Conservation (phyloP, 2,113 vertebrate species). For the Phaetusa simplex region DNA sequence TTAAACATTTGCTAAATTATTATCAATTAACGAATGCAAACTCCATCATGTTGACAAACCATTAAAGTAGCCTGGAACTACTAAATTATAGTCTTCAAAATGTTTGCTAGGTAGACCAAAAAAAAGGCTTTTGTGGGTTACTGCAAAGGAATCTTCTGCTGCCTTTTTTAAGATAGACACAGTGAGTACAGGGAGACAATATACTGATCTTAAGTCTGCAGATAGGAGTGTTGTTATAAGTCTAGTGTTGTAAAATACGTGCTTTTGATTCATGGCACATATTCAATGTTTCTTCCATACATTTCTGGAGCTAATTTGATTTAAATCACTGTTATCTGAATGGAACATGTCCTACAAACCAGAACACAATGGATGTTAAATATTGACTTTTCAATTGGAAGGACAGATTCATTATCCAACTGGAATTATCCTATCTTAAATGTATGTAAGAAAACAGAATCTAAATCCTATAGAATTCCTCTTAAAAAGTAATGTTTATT, state of each 20-base stretch:
- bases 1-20: background rate
- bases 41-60: background rate
- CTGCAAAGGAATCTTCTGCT: background rate
- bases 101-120: background rate
- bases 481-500: constrained; percentile 18
- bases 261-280: background rate
- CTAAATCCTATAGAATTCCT: background rate
- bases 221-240: background rate
- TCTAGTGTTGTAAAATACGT: background rate
- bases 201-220: constrained; percentile 4
- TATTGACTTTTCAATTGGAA: constrained; percentile 50
- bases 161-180: background rate
- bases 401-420: constrained; percentile 15
- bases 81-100: background rate
- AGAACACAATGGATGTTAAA: constrained; percentile 41
- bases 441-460: background rate
- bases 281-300: background rate
- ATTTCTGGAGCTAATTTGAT: constrained; percentile 38
- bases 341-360: constrained; percentile 15
- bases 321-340: constrained; percentile 48
- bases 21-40: background rate
- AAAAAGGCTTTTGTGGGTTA: background rate
- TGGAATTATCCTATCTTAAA: constrained; percentile 32
- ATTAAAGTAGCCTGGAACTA: background rate
- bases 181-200: background rate